Evolutionary conservation across 2,113 vertebrate genomes (phyloP).

Genomic region (Benitochromis conjunctus): DNA sequence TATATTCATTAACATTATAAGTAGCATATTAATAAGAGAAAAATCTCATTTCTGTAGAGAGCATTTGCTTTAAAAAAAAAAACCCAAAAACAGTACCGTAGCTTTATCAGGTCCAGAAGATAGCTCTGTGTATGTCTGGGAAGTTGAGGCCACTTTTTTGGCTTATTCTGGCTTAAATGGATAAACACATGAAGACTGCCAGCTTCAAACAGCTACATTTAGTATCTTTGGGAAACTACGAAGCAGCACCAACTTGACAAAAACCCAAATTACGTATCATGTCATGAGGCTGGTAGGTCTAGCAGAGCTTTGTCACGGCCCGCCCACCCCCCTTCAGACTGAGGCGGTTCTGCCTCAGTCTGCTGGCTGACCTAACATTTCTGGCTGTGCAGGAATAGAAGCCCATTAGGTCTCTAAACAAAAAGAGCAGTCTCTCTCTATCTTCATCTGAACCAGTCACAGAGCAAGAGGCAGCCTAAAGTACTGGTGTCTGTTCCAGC

Average conservation of each 20-base stretch:
- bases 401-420: slow-evolving; percentile 56
- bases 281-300: slow-evolving; percentile 2
- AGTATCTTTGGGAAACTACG: background rate
- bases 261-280: slow-evolving; percentile 35
- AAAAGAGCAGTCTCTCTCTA: slow-evolving; percentile 54
- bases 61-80: background rate
- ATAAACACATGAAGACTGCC: background rate
- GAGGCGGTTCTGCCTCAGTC: slow-evolving; percentile 9
- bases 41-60: background rate
- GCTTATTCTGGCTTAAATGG: background rate
- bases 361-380: slow-evolving; percentile 52
- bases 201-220: background rate
- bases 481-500: slow-evolving; percentile 41
- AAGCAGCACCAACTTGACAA: background rate
- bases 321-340: background rate
- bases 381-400: slow-evolving; percentile 59
- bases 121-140: background rate
- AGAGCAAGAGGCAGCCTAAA: slow-evolving; percentile 41
- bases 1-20: background rate
- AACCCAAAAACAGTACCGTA: background rate
- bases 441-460: slow-evolving; percentile 59
- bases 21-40: background rate
- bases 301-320: slow-evolving; percentile 34
- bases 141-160: background rate
- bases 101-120: background rate